Evolutionary conservation across 2,113 vertebrate species (phyloP), one percentile per base, ranked within the genome.

Genomic region (Hemicordylus capensis): DNA sequence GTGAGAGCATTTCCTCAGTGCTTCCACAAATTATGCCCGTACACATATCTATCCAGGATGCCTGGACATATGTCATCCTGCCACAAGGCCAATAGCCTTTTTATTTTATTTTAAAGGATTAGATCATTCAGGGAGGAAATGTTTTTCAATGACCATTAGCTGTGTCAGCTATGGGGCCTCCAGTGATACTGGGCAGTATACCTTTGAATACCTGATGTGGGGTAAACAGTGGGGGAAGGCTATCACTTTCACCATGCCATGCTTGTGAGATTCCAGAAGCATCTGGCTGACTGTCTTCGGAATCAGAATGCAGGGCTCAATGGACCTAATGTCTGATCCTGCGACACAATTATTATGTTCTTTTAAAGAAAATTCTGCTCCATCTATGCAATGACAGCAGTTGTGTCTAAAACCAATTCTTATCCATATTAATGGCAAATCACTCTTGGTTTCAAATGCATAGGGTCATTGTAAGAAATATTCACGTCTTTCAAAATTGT

Each of bases 401-500:
- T 19, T 44, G 22, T 9, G 20, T 37, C 44, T 93, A 8, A 80
- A 92, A 87, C 44, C 24, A 34, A 8, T 44, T 44, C 6, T 42
- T 10, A 14, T 14, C 14, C 26, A 83, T 61, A 20, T 58, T 19
- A 59, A 26, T 28, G 83, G 59, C 48, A 34, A 64, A 80, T 12
- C 28, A 26, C 1, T 20, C 1, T 70, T 58, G 14, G 0, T 82
- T 87, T 37, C 28, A 22, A 86, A 5, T 37, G 67, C 42, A 64
- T 87, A n/a, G 59, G 69, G 76, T 66, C 69, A 69, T 85, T 3
- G 20, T 87, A 92, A 92, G 93, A 86, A 26, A 51, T 88, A 84
- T 85, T 82, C 48, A 88, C 93, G 83, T 81, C 85, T 95, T 94
- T 89, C 58, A 93, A 91, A 90, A 89, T 69, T 79, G 74, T 88